phyloP scores from a whole-genome alignment of 2,113 vertebrate genomes.

The Rhagologus leucostigma region DNA sequence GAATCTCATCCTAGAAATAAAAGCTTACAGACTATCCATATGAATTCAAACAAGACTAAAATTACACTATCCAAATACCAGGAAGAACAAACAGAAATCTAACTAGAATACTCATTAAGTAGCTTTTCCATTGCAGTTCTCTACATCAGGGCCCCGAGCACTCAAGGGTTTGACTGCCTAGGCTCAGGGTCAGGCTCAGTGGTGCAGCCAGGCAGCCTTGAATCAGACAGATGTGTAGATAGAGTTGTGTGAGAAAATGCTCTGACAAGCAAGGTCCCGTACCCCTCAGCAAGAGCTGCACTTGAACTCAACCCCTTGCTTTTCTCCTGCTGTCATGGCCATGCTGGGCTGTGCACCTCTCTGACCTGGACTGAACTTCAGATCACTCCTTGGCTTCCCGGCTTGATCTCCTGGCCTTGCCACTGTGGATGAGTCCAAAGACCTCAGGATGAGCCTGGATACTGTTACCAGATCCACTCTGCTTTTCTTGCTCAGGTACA shows the following conservation, averaged over 20 bases:
- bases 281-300: not conserved
- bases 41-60: not conserved
- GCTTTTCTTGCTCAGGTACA: not conserved
- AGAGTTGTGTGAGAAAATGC: not conserved
- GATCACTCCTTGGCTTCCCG: not conserved
- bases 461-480: not conserved
- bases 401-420: not conserved
- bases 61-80: not conserved
- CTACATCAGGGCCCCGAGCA: rapidly evolving
- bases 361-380: not conserved
- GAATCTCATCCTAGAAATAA: not conserved
- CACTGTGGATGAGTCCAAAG: not conserved
- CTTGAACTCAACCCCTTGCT: not conserved
- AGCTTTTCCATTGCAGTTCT: not conserved
- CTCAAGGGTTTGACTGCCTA: not conserved
- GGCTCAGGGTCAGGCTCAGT: not conserved
- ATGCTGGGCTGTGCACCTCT: not conserved
- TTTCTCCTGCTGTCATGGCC: not conserved
- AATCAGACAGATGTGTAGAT: not conserved
- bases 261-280: not conserved
- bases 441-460: not conserved
- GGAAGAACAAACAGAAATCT: not conserved
- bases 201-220: not conserved
- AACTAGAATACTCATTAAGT: not conserved
- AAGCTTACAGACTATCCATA: not conserved